Conservation (phyloP, 2,888 invertebrate genomes). For the Scelioninae gen. 1 region DNA sequence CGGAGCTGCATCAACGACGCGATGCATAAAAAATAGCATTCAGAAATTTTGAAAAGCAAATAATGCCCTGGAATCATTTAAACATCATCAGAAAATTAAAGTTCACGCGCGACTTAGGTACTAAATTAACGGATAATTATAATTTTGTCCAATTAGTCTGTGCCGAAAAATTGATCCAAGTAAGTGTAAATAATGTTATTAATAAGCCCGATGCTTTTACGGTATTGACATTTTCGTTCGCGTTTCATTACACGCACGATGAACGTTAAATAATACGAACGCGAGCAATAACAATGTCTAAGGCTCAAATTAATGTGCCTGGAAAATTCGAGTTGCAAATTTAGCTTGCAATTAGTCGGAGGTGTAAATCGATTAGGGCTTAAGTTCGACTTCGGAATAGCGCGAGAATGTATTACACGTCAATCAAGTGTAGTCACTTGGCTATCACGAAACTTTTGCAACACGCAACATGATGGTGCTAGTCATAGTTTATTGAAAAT, state of each 20-base stretch:
- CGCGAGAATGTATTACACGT: constrained; percentile 69
- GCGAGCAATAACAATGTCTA: constrained; percentile 29
- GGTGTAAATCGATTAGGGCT: constrained; percentile 70
- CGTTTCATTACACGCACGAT: constrained; percentile 13
- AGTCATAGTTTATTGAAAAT: constrained; percentile 67
- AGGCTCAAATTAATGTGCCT: constrained; percentile 56
- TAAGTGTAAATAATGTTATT: constrained; percentile 26
- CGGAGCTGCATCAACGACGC: constrained; percentile 29
- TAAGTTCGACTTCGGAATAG: constrained; percentile 65
- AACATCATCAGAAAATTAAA: too few relatives aligned
- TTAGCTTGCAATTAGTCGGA: constrained; percentile 66
- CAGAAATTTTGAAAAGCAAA: not conserved
- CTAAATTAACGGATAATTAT: not conserved
- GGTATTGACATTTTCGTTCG: constrained; percentile 31
- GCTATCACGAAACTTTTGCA: constrained; percentile 65
- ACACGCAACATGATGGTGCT: constrained; percentile 64
- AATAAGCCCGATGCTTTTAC: constrained; percentile 22
- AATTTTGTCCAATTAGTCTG: not conserved
- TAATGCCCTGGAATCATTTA: not conserved
- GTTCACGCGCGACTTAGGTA: too few relatives aligned
- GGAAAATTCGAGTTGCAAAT: constrained; percentile 55
- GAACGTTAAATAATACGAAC: constrained; percentile 32
- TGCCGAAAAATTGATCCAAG: constrained; percentile 3
- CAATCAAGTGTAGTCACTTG: constrained; percentile 67
- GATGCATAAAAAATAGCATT: constrained; percentile 38